A percentile compares a stretch with the other conserved stretches of the same genome.
phyloP scores from a whole-genome alignment of 1,140 invertebrate species.

The Zaprionus inermis region DNA sequence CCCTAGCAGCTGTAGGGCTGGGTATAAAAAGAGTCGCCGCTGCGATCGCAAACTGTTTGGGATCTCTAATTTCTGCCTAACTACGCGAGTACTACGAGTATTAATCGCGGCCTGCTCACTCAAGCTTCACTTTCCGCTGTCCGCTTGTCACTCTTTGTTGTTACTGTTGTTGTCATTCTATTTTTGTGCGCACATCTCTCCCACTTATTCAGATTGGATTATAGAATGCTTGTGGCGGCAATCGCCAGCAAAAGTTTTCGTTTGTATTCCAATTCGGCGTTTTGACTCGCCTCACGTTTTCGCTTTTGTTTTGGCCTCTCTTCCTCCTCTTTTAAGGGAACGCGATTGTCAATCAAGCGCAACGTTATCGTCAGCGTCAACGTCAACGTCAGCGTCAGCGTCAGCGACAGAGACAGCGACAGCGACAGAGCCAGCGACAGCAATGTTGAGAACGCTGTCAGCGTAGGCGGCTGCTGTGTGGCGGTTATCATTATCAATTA shows the following conservation, averaged over 20 bases:
- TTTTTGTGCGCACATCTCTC: constrained; percentile 40
- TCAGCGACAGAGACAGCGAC: neutral
- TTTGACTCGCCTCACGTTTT: constrained; percentile 11
- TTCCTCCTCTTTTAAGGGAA: constrained; percentile 16
- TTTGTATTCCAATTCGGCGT: constrained; percentile 29
- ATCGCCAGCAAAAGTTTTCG: constrained; percentile 43
- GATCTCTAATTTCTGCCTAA: constrained; percentile 32
- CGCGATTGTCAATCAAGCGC: constrained; percentile 44
- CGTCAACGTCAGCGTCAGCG: constrained; percentile 3
- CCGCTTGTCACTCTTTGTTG: constrained; percentile 36
- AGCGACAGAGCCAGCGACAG: neutral
- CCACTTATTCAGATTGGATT: constrained; percentile 51
- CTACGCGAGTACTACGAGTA: constrained; percentile 19
- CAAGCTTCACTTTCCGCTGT: constrained; percentile 45
- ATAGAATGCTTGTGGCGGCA: constrained; percentile 26
- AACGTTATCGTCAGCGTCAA: constrained; percentile 20
- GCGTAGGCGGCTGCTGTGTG: constrained; percentile 19
- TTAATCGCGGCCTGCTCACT: constrained; percentile 36
- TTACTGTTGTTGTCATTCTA: constrained; percentile 31
- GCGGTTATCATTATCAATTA: constrained; percentile 43
- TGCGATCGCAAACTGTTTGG: constrained; percentile 11
- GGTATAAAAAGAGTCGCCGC: neutral
- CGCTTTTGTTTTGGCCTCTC: constrained; percentile 43
- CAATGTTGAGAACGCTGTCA: neutral
- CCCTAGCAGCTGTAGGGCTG: neutral